A percentile compares a stretch with the other conserved stretches of the same genome.
Conservation (phyloP, 2,888 invertebrate genomes). For the Colletes collaris region DNA sequence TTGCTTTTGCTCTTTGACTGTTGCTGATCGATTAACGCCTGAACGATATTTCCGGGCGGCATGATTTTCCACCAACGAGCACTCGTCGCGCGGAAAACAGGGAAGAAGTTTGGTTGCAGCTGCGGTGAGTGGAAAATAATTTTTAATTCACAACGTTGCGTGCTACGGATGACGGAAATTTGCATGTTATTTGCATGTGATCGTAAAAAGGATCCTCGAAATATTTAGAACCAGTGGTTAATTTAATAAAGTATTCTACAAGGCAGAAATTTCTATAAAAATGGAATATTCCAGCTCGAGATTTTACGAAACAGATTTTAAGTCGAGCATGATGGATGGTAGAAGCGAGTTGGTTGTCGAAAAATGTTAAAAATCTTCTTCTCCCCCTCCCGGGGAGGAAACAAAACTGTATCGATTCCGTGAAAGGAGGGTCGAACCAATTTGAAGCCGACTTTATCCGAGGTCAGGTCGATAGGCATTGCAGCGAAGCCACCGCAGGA, state of each 20-base stretch:
- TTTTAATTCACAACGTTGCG: neutral
- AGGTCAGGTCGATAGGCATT: constrained; percentile 14
- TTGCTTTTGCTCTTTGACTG: neutral
- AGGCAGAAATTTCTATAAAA: too few relatives aligned
- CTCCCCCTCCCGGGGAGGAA: neutral
- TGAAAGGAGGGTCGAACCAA: constrained; percentile 28
- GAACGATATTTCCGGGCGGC: neutral
- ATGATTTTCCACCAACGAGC: constrained; percentile 1
- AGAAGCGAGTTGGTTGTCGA: constrained; percentile 1
- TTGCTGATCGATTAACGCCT: constrained; percentile 8
- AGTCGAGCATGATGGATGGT: neutral
- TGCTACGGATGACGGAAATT: too few relatives aligned
- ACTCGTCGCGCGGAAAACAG: neutral
- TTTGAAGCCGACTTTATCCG: constrained; percentile 44
- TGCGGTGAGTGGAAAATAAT: constrained; percentile 34
- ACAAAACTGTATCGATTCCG: constrained; percentile 28
- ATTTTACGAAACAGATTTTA: neutral
- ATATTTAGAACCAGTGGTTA: too few relatives aligned
- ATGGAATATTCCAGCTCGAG: neutral
- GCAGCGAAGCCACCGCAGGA: constrained; percentile 36
- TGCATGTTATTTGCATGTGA: neutral
- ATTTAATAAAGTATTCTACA: too few relatives aligned
- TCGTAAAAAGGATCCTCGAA: too few relatives aligned
- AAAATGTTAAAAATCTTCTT: neutral
- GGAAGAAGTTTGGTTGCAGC: neutral